Evolutionary conservation across 2,888 invertebrate species (phyloP), one percentile per base, ranked within the genome.

Genomic region (Nebria brevicollis): DNA sequence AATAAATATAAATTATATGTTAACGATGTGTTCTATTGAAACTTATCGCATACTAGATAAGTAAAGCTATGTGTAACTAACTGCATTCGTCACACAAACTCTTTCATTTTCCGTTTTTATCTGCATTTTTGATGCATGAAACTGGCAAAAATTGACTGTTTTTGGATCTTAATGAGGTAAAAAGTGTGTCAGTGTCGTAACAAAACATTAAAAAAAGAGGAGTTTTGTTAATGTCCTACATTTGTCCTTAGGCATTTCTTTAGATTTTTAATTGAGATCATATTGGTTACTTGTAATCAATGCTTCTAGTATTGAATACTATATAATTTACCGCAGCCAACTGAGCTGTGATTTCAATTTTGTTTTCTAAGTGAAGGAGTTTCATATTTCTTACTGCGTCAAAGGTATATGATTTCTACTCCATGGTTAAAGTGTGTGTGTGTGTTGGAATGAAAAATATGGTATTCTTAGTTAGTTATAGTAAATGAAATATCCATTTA

Each of bases 1-100:
- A 81, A 81, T 75, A 81, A 72, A 75, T 81, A 81, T 81, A 81
- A 81, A 81, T 81, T 81, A 81, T 81, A 73, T 70, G 70, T 70
- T 26, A 70, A 70, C 25, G 70, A 25, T 70, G 26, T 70, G 70
- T 70, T 34, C 70, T 15, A 70, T 70, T 70, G 70, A 70, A 70
- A 26, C 26, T 70, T 70, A 70, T 70, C 70, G 70, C 34, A 70
- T 25, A 20, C 15, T 70, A 25, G 70, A 26, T 25, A 70, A 26
- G 70, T 8, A 70, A 34, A 34, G 34, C 34, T 34, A 34, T 34
- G n/a, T n/a, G n/a, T n/a, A n/a, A n/a, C n/a, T n/a, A 34, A 34
- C 34, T 70, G 34, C 68, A 68, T 7, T 54, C 54, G 8, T 7
- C 54, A 54, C 54, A 54, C 13, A 54, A 54, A 68, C 8, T 25